phyloP scores from a whole-genome alignment of 2,888 invertebrate genomes.

The Rhamphomyia laevipes region DNA sequence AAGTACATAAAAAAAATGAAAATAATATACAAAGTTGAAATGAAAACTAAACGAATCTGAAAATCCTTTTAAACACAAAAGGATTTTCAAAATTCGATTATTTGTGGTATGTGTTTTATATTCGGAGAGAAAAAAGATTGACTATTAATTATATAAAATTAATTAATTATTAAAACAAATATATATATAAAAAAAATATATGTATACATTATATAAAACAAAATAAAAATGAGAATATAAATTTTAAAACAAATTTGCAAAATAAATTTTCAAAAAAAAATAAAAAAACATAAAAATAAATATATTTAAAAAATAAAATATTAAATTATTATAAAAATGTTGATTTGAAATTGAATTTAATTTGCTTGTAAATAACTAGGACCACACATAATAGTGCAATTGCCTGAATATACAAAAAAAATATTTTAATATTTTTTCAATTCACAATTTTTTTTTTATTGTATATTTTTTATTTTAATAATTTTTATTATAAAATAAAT shows the following conservation, averaged over 20 bases:
- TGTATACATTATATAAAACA: slow-evolving; percentile 6
- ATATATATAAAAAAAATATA: slow-evolving; percentile 5
- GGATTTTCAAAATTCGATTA: background rate
- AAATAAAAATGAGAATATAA: slow-evolving; percentile 3
- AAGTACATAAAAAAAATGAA: too few species aligned
- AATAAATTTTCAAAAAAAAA: slow-evolving; percentile 2
- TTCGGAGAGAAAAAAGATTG: slow-evolving; percentile 54
- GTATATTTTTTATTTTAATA: too few species aligned
- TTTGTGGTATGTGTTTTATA: slow-evolving; percentile 46
- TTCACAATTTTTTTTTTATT: too few species aligned
- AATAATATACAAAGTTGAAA: too few species aligned
- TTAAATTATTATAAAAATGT: too few species aligned
- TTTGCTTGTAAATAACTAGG: too few species aligned
- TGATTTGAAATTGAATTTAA: too few species aligned
- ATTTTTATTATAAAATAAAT: too few species aligned
- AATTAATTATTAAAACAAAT: slow-evolving; percentile 17
- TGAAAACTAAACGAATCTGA: background rate
- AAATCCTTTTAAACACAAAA: background rate
- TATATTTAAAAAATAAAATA: too few species aligned
- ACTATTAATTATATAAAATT: slow-evolving; percentile 29
- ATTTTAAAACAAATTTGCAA: background rate
- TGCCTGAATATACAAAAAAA: too few species aligned
- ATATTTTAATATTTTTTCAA: too few species aligned
- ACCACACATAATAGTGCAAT: too few species aligned
- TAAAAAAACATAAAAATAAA: slow-evolving; percentile 1